Evolutionary conservation across 2,113 vertebrate species (phyloP).

Genomic region (Antennarius striatus): DNA sequence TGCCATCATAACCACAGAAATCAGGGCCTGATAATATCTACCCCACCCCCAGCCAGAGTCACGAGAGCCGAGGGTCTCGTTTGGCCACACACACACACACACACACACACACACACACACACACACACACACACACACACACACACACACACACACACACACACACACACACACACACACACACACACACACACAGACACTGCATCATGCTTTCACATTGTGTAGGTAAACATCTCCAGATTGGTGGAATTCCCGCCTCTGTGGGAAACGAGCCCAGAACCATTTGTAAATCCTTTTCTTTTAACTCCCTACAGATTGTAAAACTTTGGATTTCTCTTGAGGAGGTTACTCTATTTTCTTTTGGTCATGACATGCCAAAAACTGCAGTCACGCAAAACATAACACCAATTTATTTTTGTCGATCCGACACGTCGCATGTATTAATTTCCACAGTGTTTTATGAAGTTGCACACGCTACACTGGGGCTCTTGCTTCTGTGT

Average conservation of each 20-base stretch:
- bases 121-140: slow-evolving; percentile 23
- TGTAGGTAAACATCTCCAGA: slow-evolving; percentile 81
- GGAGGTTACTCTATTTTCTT: slow-evolving; percentile 54
- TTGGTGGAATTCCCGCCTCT: slow-evolving; percentile 72
- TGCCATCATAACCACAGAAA: slow-evolving; percentile 81
- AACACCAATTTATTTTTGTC: slow-evolving; percentile 20
- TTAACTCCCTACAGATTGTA: slow-evolving; percentile 75
- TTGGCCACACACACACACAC: slow-evolving; percentile 75
- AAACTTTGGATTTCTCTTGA: slow-evolving; percentile 57
- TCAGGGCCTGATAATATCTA: slow-evolving; percentile 80
- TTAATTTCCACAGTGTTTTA: slow-evolving; percentile 16
- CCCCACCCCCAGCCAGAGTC: slow-evolving; percentile 74
- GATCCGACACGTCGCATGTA: slow-evolving; percentile 21
- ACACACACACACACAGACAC: slow-evolving; percentile 52
- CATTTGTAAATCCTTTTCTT: slow-evolving; percentile 69
- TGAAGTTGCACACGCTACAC: slow-evolving; percentile 1
- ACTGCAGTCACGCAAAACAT: slow-evolving; percentile 27
- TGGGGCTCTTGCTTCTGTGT: slow-evolving; percentile 41
- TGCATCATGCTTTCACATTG: slow-evolving; percentile 68
- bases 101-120: neutral
- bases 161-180: slow-evolving; percentile 33
- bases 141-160: neutral
- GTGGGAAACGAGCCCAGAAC: slow-evolving; percentile 77
- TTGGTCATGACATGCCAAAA: slow-evolving; percentile 30
- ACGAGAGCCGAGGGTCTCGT: slow-evolving; percentile 77